A percentile compares a stretch with the other conserved stretches of the same genome.
These are phyloP conservation scores for Leucophenga montana DNA, from an alignment of 2,888 invertebrate species.

Conservation along the genomic window DNA sequence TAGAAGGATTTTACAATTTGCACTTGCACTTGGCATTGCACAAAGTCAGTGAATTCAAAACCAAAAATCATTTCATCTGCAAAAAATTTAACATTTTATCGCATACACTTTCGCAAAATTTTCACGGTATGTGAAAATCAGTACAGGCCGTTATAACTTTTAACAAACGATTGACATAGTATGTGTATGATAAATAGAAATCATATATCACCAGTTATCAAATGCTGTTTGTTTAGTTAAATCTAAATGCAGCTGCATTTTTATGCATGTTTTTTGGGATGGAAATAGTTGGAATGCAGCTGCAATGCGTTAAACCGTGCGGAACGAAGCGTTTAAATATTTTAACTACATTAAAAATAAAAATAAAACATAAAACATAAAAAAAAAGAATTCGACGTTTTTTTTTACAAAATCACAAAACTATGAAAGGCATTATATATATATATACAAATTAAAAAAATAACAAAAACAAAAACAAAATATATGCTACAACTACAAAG, in stretches of 20 bases:
- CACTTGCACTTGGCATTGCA: too few species aligned
- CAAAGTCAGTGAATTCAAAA: too few species aligned
- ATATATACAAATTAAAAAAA: conserved; percentile 19
- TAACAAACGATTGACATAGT: not conserved
- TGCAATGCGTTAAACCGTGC: not conserved
- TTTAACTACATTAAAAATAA: conserved; percentile 26
- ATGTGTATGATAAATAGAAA: not conserved
- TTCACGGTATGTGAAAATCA: too few species aligned
- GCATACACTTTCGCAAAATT: too few species aligned
- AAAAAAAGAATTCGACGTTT: not conserved
- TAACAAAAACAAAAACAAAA: not conserved
- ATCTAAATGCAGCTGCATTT: conserved; percentile 17
- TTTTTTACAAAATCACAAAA: not conserved
- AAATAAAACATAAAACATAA: conserved; percentile 2
- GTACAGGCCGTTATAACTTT: conserved; percentile 2
- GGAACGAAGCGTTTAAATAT: not conserved
- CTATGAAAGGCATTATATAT: conserved; percentile 23
- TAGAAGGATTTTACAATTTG: too few species aligned
- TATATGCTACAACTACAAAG: conserved; percentile 47
- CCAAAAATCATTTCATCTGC: too few species aligned
- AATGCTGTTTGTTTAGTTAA: conserved; percentile 18
- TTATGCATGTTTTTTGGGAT: not conserved
- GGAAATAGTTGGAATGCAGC: not conserved
- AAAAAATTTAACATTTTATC: too few species aligned
- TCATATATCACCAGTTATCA: conserved; percentile 19